Evolutionary conservation across 2,113 vertebrate genomes (phyloP), one percentile per base, ranked within the genome.

Genomic region (Triplophysa tibetana): DNA sequence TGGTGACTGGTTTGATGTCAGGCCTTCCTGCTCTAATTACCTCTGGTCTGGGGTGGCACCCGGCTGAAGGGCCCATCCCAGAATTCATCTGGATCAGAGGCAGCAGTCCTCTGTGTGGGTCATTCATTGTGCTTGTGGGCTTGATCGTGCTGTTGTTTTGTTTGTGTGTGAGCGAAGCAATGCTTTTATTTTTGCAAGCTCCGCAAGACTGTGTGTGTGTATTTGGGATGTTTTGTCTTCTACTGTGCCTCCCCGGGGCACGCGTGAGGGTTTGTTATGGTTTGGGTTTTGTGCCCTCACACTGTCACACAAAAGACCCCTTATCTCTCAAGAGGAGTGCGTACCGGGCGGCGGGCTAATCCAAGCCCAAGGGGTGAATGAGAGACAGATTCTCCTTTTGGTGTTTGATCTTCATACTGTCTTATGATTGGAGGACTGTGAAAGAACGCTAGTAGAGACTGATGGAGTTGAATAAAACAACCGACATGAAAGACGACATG

Each of bases 181-280:
- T 21, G 29, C 19, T 0, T 21, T 23, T 12, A 3, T 52, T 23
- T 76, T 52, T 76, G 61, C 61, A 48, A 33, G 74, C 43, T 52
- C 61, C 52, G 74, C 62, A 54, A 24, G 60, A 50, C 50, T 52
- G 24, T 48, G 58, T 75, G 6, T 26, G 43, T 77, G 75, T 65
- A 26, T 76, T 52, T 33, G 38, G 26, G 61, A 52, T 29, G 74
- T 10, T 65, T 76, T 76, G 45, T 63, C 48, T 6, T 24, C 58
- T 79, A 62, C 64, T 24, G 16, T 63, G 10, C 70, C 60, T 68
- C 16, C 75, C 68, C 38, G n/a, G 61, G 54, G 58, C 54, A 75
- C 85, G 88, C 82, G 89, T 81, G 79, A 85, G 79, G 54, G 13
- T 77, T 92, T 93, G 91, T 92, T 90, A 87, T 89, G 89, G 81